These are phyloP conservation scores for Cephalopterus ornatus DNA, from an alignment of 2,113 vertebrate genomes.

Conservation along the genomic window DNA sequence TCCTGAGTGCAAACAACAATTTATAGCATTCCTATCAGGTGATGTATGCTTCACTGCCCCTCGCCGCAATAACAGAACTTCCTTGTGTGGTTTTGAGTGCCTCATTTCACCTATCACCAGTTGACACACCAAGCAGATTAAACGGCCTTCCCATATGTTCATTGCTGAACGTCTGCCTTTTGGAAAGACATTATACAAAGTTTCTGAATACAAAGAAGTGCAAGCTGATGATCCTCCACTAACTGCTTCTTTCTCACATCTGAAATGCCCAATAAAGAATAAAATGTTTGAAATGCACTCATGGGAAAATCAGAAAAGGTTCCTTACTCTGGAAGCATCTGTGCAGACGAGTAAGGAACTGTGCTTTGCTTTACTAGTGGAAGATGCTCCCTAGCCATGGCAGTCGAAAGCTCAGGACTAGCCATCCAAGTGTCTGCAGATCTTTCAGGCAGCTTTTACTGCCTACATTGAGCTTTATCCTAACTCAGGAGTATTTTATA, in stretches of 20 bases:
- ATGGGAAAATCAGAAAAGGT: not conserved
- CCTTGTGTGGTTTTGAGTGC: not conserved
- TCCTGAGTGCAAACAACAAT: not conserved
- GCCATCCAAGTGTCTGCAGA: not conserved
- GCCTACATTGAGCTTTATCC: not conserved
- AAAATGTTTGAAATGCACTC: not conserved
- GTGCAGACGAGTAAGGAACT: not conserved
- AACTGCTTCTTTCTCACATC: not conserved
- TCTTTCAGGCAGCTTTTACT: not conserved
- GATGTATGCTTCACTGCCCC: not conserved
- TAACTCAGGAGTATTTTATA: not conserved
- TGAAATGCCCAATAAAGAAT: not conserved
- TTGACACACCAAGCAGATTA: not conserved
- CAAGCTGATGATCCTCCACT: not conserved
- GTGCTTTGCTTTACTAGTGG: not conserved
- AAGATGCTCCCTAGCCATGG: not conserved
- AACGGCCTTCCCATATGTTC: not conserved
- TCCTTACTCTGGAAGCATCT: not conserved
- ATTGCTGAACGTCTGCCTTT: not conserved
- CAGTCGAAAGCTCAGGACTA: not conserved
- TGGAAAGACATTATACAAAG: not conserved
- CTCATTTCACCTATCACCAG: not conserved
- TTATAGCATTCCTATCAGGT: not conserved
- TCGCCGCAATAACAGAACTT: not conserved
- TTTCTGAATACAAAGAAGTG: not conserved